Base-by-base conservation (phyloP, 2,113 vertebrate genomes). In the Gambusia holbrooki region DNA sequence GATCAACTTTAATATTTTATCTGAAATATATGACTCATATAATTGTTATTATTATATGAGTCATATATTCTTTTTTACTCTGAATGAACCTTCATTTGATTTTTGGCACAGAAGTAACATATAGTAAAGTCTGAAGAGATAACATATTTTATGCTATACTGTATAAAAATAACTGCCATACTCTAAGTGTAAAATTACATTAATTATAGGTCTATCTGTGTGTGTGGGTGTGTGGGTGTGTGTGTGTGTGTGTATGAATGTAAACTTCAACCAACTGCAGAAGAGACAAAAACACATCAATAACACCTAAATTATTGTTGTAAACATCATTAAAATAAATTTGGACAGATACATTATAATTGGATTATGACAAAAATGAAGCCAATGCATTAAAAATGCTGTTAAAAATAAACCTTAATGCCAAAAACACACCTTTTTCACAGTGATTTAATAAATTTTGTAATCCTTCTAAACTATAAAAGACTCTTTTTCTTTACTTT, bases 161-260 rank as follows among this genome's bases (percentile, higher is more conserved):
- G 42, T 90, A 88, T 82, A 88, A 89, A 89, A 90, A 90, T 90
- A 90, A 85, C 63, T 60, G n/a, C 9, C n/a, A 65, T 76, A 71
- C 73, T 65, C 58, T 54, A 66, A 58, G 37, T 48, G 65, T 54
- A 45, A 82, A 84, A 66, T 66, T 0, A 1, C 27, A 65, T 80
- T 25, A 63, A 10, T 76, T 81, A 75, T 87, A 91, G 79, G 81
- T 74, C 42, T 76, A 63, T 27, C 71, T 73, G 33, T 35, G 33
- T 9, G 30, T 3, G 30, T 32, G 30, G 4, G 30, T 27, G 27
- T 27, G 27, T 27, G 1, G 27, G 27, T 27, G 27, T 30, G 30
- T 3, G 30, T 30, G 30, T 30, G 32, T 32, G 32, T 33, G 32
- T 33, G 32, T 5, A 30, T 84, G 69, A 61, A 40, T 79, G 42